Percentiles rank a stretch among this genome's conserved stretches.
Evolutionary conservation across 1,140 invertebrate species (phyloP).

Genomic region (Drosophila pallidifrons): DNA sequence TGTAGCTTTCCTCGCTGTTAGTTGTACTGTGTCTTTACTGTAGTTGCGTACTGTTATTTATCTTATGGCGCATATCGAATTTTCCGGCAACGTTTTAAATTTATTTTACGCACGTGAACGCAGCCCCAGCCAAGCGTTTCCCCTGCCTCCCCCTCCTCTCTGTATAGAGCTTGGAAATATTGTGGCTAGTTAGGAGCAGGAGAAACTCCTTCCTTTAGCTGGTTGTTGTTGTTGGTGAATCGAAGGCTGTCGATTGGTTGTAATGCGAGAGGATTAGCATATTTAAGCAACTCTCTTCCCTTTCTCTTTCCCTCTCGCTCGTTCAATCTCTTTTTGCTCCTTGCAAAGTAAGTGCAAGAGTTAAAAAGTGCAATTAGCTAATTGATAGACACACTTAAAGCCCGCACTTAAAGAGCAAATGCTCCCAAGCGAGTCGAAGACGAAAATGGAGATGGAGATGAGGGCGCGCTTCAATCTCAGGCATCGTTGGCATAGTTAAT

Average conservation of each 20-base stretch:
- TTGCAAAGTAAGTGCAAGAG: conserved; percentile 6
- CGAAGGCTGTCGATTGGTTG: conserved; percentile 10
- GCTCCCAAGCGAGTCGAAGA: not conserved
- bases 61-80: conserved; percentile 34
- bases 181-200: conserved; percentile 10
- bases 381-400: conserved; percentile 47
- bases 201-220: not conserved
- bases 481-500: conserved; percentile 44
- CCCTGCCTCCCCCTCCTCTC: no score
- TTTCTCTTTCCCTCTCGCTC: conserved; percentile 1
- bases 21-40: conserved; percentile 9
- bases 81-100: conserved; percentile 59
- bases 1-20: not conserved
- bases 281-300: conserved; percentile 37
- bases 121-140: conserved; percentile 19
- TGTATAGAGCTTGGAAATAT: conserved; percentile 6
- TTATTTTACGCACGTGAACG: conserved; percentile 77
- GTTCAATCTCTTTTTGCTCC: not conserved
- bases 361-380: conserved; percentile 57
- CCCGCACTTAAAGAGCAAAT: not conserved
- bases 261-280: conserved; percentile 61
- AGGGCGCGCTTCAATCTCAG: conserved; percentile 32
- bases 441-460: not conserved
- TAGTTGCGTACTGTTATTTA: conserved; percentile 14
- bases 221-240: conserved; percentile 6